Evolutionary conservation across 2,113 vertebrate genomes (phyloP).

Genomic region (Rhipidura dahli): DNA sequence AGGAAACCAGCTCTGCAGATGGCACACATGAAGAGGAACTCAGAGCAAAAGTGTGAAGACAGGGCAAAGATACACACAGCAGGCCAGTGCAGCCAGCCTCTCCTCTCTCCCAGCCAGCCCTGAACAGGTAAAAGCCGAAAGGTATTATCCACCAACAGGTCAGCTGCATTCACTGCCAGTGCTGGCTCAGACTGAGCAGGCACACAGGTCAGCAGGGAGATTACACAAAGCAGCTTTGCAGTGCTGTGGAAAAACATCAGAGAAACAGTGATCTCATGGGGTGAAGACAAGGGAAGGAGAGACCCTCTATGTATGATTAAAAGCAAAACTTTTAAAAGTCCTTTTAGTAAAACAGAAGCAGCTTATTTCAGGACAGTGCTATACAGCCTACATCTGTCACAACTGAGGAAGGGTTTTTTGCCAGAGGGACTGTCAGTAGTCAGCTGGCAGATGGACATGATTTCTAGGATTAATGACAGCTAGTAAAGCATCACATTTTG

Average conservation of each 20-base stretch:
- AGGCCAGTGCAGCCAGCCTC: neutral
- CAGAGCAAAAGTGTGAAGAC: neutral
- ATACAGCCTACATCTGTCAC: neutral
- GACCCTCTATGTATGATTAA: neutral
- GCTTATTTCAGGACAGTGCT: neutral
- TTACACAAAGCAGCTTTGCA: neutral
- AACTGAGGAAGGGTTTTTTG: neutral
- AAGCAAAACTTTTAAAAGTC: neutral
- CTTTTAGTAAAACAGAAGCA: neutral
- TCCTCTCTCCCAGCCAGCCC: neutral
- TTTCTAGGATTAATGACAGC: neutral
- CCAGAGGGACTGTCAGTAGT: neutral
- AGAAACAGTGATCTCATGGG: neutral
- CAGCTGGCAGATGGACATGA: neutral
- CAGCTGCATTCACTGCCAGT: neutral
- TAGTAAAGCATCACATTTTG: neutral
- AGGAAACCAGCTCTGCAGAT: neutral
- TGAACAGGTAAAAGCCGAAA: neutral
- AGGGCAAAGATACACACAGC: neutral
- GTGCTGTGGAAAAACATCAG: neutral
- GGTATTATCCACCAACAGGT: neutral
- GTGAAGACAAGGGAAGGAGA: neutral
- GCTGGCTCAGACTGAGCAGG: no score
- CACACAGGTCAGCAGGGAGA: neutral
- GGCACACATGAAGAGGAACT: neutral